A percentile compares a stretch with the other conserved stretches of the same genome.
Conservation (phyloP, 2,888 invertebrate genomes). For the Nephrotoma appendiculata region DNA sequence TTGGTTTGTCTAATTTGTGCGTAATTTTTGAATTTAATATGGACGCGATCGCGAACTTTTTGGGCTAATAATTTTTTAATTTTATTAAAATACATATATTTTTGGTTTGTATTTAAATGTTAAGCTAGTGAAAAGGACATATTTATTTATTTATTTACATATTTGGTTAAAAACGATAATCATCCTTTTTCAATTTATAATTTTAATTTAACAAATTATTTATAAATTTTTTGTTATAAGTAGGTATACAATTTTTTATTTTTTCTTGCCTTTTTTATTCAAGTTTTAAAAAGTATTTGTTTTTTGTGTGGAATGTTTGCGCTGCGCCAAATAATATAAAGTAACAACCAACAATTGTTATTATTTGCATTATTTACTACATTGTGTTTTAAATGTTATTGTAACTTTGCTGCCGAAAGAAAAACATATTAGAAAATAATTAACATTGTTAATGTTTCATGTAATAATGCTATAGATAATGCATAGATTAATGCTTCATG, state of each 20-base stretch:
- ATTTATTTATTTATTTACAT: not conserved
- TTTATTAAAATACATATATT: not conserved
- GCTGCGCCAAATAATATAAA: not conserved
- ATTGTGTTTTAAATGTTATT: not conserved
- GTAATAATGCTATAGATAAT: not conserved
- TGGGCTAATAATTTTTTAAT: not conserved
- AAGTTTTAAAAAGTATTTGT: not conserved
- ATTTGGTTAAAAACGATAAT: not conserved
- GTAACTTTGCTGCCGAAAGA: not conserved
- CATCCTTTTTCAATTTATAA: not conserved
- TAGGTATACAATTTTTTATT: not conserved
- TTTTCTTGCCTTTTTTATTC: not conserved
- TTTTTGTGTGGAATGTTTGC: not conserved
- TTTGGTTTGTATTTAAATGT: not conserved
- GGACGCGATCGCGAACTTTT: not conserved
- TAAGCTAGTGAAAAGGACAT: not conserved
- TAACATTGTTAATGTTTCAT: not conserved
- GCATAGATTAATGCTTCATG: not conserved
- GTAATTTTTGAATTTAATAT: not conserved
- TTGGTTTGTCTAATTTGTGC: not conserved
- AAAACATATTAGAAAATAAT: not conserved
- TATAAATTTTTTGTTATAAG: not conserved
- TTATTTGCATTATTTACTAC: not conserved
- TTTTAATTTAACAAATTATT: not conserved
- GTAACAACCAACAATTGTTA: not conserved